A percentile compares a stretch with the other conserved stretches of the same genome.
Conservation (phyloP, 30 jellyfish, hydroid and myxozoan species). For the Rhopilema esculentum region DNA sequence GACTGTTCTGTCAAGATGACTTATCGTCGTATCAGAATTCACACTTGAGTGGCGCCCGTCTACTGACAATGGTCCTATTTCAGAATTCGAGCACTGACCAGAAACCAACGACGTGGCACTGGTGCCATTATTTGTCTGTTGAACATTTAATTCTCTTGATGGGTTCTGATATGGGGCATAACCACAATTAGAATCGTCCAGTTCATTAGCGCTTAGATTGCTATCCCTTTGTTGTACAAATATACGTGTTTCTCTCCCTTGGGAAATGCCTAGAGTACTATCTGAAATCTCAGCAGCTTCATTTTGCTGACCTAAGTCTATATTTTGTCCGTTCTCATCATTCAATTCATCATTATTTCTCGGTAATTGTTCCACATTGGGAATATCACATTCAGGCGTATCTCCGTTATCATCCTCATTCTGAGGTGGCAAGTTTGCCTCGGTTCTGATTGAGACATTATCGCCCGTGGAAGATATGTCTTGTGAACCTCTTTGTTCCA, state of each 20-base stretch:
- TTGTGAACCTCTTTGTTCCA: neutral
- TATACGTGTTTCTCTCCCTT: conserved; percentile 6
- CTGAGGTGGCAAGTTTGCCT: neutral
- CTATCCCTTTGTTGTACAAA: conserved; percentile 38
- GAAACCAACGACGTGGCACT: neutral
- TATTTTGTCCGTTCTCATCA: neutral
- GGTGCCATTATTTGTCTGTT: neutral
- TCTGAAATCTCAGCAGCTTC: neutral
- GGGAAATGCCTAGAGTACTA: neutral
- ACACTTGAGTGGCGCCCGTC: too few relatives aligned
- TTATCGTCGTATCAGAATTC: too few relatives aligned
- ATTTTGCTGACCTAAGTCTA: neutral
- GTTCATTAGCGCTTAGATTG: conserved; percentile 4
- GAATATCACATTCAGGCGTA: neutral
- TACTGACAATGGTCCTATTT: too few relatives aligned
- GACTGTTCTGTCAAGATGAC: too few relatives aligned
- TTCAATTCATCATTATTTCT: neutral
- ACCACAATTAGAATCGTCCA: neutral
- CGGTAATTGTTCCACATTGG: neutral
- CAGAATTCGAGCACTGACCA: neutral
- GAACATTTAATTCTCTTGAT: neutral
- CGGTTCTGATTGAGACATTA: neutral
- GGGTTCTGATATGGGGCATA: neutral
- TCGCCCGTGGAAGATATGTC: neutral
- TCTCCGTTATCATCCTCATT: neutral